A percentile compares a stretch with the other conserved stretches of the same genome.
These are phyloP conservation scores for Calliopum simillimum DNA, from an alignment of 2,888 invertebrate species.

Conservation along the genomic window DNA sequence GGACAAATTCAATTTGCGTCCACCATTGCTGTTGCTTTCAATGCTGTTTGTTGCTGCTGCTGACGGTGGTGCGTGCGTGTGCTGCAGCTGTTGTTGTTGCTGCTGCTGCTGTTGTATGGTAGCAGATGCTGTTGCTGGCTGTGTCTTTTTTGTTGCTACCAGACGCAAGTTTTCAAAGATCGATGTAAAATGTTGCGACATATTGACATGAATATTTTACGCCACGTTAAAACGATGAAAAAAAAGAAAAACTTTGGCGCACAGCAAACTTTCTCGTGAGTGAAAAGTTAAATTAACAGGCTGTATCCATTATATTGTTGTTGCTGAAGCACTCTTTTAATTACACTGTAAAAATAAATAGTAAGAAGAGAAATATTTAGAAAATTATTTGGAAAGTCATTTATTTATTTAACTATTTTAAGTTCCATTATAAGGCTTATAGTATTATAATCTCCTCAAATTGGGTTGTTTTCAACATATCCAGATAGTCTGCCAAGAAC, in stretches of 20 bases:
- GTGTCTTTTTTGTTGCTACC: constrained; percentile 57
- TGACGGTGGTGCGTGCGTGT: constrained; percentile 48
- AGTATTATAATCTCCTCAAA: no score
- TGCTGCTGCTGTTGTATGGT: constrained; percentile 43
- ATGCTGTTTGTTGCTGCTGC: constrained; percentile 38
- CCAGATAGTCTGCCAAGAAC: no score
- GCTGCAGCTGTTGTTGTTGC: constrained; percentile 40
- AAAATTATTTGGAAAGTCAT: no score
- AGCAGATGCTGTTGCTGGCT: constrained; percentile 39
- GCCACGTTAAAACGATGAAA: not conserved
- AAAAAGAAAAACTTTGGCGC: not conserved
- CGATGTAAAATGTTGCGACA: constrained; percentile 66
- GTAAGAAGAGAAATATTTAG: not conserved
- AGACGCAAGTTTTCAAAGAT: constrained; percentile 65
- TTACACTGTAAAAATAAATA: not conserved
- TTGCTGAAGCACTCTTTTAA: not conserved
- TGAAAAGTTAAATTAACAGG: not conserved
- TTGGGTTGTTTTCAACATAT: no score
- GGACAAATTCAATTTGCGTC: constrained; percentile 21
- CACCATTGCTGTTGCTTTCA: constrained; percentile 28
- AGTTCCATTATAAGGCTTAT: no score
- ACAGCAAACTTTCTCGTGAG: not conserved
- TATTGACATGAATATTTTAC: constrained; percentile 50
- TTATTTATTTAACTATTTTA: no score
- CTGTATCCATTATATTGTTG: constrained; percentile 1